Base-by-base conservation (phyloP, 2,888 invertebrate species). In the Pandemis cinnamomeana region DNA sequence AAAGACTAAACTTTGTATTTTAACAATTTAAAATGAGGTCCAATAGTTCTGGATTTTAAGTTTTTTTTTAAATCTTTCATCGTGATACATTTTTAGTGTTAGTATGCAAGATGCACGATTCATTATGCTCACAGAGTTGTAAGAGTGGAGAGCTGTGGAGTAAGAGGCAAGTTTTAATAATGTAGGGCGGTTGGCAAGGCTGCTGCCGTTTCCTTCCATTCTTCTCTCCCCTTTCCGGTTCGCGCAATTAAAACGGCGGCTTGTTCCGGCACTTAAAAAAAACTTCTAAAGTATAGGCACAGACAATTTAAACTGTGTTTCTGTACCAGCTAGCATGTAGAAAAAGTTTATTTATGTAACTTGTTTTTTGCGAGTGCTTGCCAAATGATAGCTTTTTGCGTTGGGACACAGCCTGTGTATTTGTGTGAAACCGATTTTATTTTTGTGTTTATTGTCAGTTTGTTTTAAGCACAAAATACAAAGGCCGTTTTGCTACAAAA, bases 81-180 rank as follows among this genome's bases (percentile, higher is more conserved):
- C 27, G 36, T 64, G 15, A 61, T 61, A 61, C 55, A 61, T 89
- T 88, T 87, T 82, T 85, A 89, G 87, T 87, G 79, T 74, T 71
- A 71, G 74, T 84, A 86, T 89, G 88, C 83, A 85, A 87, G 89
- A 90, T 90, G 88, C 84, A 85, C 87, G 84, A 89, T 88, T 91
- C 89, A 89, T 91, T 91, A 91, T 88, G 88, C 84, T 83, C 85
- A 84, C 85, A 85, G 79, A 80, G 88, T 87, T 85, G 87, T 83
- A 83, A 86, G 88, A 89, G 89, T 84, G 84, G 86, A 82, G 86
- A 83, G 84, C 83, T 85, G 85, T 86, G 79, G 84, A 87, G 88
- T 89, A 88, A 91, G 90, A 91, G 90, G 91, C 91, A 92, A 92
- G 91, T 93, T 92, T 92, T 92, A 91, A 92, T 93, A 93, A 92